phyloP scores from a whole-genome alignment of 1,140 invertebrate species.

The Calliopsis andreniformis region DNA sequence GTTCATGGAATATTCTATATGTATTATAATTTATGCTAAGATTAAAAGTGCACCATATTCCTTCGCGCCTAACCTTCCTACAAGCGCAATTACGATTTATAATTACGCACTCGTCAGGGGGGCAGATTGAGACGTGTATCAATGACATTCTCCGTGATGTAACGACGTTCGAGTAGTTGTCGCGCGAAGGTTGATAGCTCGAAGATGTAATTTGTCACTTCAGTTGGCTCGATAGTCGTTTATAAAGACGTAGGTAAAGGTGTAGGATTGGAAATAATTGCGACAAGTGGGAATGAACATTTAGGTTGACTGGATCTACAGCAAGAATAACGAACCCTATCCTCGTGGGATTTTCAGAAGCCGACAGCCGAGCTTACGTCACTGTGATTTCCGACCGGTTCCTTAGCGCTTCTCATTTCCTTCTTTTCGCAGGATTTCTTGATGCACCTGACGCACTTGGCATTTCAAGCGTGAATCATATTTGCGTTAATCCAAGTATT shows the following conservation, averaged over 20 bases:
- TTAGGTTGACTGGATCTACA: too few species aligned
- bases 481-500: too few species aligned
- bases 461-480: not conserved
- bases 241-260: not conserved
- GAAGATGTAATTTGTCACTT: too few species aligned
- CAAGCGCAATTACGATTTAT: not conserved
- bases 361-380: conserved; percentile 25
- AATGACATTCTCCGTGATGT: not conserved
- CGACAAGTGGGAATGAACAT: not conserved
- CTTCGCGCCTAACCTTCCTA: too few species aligned
- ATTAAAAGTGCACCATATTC: too few species aligned
- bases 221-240: not conserved
- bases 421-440: conserved; percentile 23
- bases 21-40: too few species aligned
- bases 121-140: not conserved
- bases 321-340: too few species aligned
- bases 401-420: conserved; percentile 24
- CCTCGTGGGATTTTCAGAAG: conserved; percentile 6
- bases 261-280: not conserved
- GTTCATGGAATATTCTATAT: too few species aligned
- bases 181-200: not conserved
- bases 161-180: not conserved
- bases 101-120: not conserved
- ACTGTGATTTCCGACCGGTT: conserved; percentile 47
- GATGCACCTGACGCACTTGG: not conserved